These are phyloP conservation scores for Drosophila imparisetae DNA, from an alignment of 2,888 invertebrate genomes.

Conservation along the genomic window DNA sequence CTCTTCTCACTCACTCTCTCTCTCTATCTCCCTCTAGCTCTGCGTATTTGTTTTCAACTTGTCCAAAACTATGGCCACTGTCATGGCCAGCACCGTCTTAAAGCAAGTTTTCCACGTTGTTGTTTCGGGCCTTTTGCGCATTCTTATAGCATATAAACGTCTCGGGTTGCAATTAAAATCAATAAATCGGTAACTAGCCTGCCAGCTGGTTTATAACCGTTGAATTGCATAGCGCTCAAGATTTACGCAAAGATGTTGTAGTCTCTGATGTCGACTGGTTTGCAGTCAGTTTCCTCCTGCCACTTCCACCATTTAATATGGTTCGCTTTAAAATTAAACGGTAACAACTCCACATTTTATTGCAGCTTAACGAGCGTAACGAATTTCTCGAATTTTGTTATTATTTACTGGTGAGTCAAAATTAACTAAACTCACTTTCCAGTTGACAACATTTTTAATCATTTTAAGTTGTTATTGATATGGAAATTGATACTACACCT, in stretches of 20 bases:
- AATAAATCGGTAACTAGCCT: constrained; percentile 79
- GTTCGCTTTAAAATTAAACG: constrained; percentile 56
- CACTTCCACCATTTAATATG: constrained; percentile 30
- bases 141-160: constrained; percentile 81
- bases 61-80: constrained; percentile 70
- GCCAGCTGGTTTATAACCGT: constrained; percentile 79
- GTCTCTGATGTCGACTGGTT: constrained; percentile 32
- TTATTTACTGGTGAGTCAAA: constrained; percentile 25
- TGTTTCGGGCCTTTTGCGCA: constrained; percentile 68
- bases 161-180: constrained; percentile 84
- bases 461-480: not conserved
- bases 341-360: constrained; percentile 64
- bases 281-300: constrained; percentile 4
- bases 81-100: constrained; percentile 42
- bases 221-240: constrained; percentile 47
- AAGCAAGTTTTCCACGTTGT: constrained; percentile 31
- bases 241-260: constrained; percentile 42
- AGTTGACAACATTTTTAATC: not conserved
- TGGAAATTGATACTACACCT: not conserved
- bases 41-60: constrained; percentile 65
- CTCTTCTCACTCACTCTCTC: not conserved
- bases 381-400: constrained; percentile 27
- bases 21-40: not conserved
- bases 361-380: constrained; percentile 49
- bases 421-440: not conserved